Base-by-base conservation (phyloP, 1,140 invertebrate genomes). In the Pachypeltis micranthus region DNA sequence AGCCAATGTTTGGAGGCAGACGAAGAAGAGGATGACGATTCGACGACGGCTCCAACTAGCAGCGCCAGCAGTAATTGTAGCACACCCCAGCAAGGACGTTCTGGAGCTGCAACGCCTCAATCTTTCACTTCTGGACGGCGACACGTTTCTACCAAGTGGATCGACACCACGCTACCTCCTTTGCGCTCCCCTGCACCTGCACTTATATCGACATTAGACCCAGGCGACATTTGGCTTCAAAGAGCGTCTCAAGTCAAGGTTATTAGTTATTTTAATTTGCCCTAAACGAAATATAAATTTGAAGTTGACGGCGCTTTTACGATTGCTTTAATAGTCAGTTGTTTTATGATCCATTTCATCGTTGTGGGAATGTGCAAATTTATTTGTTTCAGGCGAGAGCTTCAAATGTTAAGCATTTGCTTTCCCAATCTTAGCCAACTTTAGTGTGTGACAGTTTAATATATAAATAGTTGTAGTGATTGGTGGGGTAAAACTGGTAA, bases 91-190 rank as follows among this genome's bases (percentile, higher is more conserved):
- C 31, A 39, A 16, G 31, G 31, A 7, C 31, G 31, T 39, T 39
- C 31, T 16, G 31, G 31, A 7, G 31, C 31, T 16, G 31, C 7
- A 7, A 39, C 31, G 7, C 31, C 31, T 16, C 31, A 39, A 39
- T 16, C 31, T 7, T 10, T 39, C 31, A 16, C 16, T 39, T 16
- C 31, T 16, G 31, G 28, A 26, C n/a, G 39, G 19, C 63, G 59
- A 2, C 65, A 60, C 63, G 54, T 26, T 23, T 44, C 39, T 29
- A 7, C 39, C n/a, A 34, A 63, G 65, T 57, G 62, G 59, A 56
- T 63, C 62, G 54, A 29, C 55, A 63, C 62, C n/a, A 29, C 44
- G 4, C 31, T 59, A 2, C 27, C 44, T 16, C 3, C 54, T 14
- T 19, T 63, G 44, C 47, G 64, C 58, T 62, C 60, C 24, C 29